Evolutionary conservation across 2,113 vertebrate species (phyloP), one percentile per base, ranked within the genome.

Genomic region (Neodontobutis hainanensis): DNA sequence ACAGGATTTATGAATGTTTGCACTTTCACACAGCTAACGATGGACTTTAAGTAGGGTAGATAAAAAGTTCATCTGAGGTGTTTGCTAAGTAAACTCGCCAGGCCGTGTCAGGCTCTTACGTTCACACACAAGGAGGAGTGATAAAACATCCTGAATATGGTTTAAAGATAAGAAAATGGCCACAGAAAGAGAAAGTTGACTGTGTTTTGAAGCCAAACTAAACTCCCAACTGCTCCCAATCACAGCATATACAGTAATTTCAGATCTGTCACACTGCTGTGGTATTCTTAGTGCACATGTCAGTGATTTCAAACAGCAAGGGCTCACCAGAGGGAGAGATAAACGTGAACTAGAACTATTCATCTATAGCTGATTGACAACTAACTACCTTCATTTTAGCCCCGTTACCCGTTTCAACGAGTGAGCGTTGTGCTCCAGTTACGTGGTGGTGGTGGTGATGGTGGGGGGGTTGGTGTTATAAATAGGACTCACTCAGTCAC

Each of bases 401-500:
- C 65, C 60, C n/a, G 70, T 65, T 81, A 64, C 61, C 72, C 59
- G 27, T 76, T 78, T 83, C 68, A 82, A 75, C 78, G 69, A 83
- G 73, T 65, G 72, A 81, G 81, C 19, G 0, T 69, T 42, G 59
- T 77, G 88, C 83, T 89, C 87, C 77, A 89, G 78, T 89, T 90
- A 87, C 73, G 48, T 43, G 50, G 66, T 32, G 36, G 51, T 11
- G 27, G 14, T 11, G 10, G 48, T n/a, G 49, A 36, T n/a, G 58
- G 43, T 38, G 43, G 48, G 59, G 51, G 78, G 36, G 38, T 6
- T 10, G 51, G 32, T 8, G 51, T 81, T 87, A 91, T 90, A 91
- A 90, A 91, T 91, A 90, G 86, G 68, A 77, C 76, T 89, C 82
- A 55, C 85, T 87, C 86, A 88, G 83, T 90, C 88, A 81, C 82